A percentile compares a stretch with the other conserved stretches of the same genome.
These are phyloP conservation scores for Hyposoter didymator DNA, from an alignment of 2,888 invertebrate species.

Conservation along the genomic window DNA sequence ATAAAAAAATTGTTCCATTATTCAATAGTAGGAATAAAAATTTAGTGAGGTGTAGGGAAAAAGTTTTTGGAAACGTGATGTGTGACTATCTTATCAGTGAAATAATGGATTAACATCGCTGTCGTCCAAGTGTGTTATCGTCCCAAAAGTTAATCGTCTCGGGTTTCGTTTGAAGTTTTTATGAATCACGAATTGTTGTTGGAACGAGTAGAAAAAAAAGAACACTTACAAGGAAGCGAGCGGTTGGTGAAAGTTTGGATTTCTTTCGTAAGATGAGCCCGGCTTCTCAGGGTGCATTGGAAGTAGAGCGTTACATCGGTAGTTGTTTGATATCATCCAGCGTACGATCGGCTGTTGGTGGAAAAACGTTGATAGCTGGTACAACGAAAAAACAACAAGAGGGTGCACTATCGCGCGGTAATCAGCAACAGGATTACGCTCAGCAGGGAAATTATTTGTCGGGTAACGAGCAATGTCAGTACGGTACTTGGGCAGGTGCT, in stretches of 20 bases:
- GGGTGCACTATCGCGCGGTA: conserved; percentile 43
- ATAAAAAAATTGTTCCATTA: not conserved
- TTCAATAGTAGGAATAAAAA: conserved; percentile 21
- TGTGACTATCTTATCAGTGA: conserved; percentile 45
- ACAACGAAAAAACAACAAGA: conserved; percentile 61
- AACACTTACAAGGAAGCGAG: not conserved
- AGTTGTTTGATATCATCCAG: conserved; percentile 87
- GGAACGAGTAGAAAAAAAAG: not conserved
- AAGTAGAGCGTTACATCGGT: conserved; percentile 88
- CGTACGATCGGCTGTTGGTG: conserved; percentile 69
- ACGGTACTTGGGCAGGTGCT: conserved; percentile 91
- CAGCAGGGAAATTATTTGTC: conserved; percentile 67
- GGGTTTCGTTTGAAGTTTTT: conserved; percentile 1
- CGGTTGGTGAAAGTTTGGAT: conserved; percentile 80
- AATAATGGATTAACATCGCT: conserved; percentile 49
- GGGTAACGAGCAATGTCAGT: conserved; percentile 75
- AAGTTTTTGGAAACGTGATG: conserved; percentile 37
- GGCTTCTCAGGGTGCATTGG: conserved; percentile 87
- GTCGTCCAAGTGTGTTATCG: conserved; percentile 17
- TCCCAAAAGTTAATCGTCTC: conserved; percentile 5
- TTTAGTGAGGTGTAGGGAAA: conserved; percentile 18
- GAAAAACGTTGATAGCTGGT: conserved; percentile 70
- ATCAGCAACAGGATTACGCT: conserved; percentile 67
- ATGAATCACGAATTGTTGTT: not conserved
- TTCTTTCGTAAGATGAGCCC: conserved; percentile 89